These are phyloP conservation scores for Chanos chanos DNA, from an alignment of 2,797 vertebrate species.

Conservation along the genomic window DNA sequence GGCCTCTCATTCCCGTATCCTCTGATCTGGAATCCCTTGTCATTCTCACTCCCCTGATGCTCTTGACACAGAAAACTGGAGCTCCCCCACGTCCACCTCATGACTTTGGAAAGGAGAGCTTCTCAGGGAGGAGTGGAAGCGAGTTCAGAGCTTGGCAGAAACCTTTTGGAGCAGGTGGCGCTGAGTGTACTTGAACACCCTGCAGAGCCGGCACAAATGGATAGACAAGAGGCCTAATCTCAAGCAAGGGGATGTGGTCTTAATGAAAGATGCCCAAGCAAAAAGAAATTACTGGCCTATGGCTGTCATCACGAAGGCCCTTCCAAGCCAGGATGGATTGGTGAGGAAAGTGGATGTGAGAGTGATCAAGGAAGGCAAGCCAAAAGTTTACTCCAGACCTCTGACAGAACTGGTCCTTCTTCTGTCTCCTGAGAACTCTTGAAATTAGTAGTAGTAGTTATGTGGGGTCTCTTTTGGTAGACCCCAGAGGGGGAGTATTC, in stretches of 20 bases:
- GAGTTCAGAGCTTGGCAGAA: slow-evolving; percentile 1
- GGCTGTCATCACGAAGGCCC: neutral
- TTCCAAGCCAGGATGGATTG: slow-evolving; percentile 1
- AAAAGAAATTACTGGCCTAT: slow-evolving; percentile 5
- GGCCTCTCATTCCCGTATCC: neutral
- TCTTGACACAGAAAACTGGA: no score
- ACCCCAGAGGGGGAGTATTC: neutral
- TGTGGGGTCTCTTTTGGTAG: neutral
- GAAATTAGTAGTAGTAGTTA: neutral
- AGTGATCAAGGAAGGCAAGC: neutral
- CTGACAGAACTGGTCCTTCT: neutral
- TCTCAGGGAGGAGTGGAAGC: neutral
- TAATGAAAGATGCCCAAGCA: neutral
- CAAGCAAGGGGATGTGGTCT: slow-evolving; percentile 6
- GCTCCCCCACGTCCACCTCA: neutral
- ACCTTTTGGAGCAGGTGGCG: slow-evolving; percentile 5
- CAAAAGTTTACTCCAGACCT: neutral
- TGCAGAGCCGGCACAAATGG: slow-evolving; percentile 1
- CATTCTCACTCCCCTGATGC: neutral
- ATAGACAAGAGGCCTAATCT: neutral
- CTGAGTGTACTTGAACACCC: neutral
- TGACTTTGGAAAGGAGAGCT: neutral
- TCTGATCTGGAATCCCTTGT: neutral
- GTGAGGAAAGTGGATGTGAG: slow-evolving; percentile 5
- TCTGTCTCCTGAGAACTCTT: neutral